Evolutionary conservation across 1,140 invertebrate species (phyloP).

Genomic region (Teleogryllus occipitalis): DNA sequence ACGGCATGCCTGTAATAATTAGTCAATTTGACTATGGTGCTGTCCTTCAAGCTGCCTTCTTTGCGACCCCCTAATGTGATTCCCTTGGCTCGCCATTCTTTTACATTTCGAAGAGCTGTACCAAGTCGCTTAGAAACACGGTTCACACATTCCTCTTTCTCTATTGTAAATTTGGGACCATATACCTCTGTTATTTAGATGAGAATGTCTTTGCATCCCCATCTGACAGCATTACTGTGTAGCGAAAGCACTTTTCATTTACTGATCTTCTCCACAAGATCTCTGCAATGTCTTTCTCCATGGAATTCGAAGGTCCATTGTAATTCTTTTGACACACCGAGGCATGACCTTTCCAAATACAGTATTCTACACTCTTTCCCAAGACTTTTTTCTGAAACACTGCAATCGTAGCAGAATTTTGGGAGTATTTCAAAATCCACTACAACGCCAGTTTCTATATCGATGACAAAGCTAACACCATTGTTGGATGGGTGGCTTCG

Average conservation of each 20-base stretch:
- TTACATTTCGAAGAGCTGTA: slow-evolving; percentile 8
- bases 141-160: slow-evolving; percentile 9
- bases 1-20: no score
- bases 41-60: background rate
- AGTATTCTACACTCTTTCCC: no score
- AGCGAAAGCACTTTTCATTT: background rate
- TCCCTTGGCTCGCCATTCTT: background rate
- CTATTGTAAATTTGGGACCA: background rate
- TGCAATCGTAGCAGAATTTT: no score
- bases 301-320: background rate
- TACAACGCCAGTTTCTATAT: no score
- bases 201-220: slow-evolving; percentile 10
- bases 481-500: no score
- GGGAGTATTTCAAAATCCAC: no score
- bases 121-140: slow-evolving; percentile 1
- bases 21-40: no score
- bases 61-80: background rate
- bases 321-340: slow-evolving; percentile 10
- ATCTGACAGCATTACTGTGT: background rate
- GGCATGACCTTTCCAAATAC: no score
- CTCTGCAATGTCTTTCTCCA: slow-evolving; percentile 10
- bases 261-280: slow-evolving; percentile 6
- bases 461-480: no score
- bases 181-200: background rate
- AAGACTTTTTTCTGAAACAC: no score